Evolutionary conservation across 2,113 vertebrate species (phyloP), one percentile per base, ranked within the genome.

Genomic region (Aldabrachelys gigantea): DNA sequence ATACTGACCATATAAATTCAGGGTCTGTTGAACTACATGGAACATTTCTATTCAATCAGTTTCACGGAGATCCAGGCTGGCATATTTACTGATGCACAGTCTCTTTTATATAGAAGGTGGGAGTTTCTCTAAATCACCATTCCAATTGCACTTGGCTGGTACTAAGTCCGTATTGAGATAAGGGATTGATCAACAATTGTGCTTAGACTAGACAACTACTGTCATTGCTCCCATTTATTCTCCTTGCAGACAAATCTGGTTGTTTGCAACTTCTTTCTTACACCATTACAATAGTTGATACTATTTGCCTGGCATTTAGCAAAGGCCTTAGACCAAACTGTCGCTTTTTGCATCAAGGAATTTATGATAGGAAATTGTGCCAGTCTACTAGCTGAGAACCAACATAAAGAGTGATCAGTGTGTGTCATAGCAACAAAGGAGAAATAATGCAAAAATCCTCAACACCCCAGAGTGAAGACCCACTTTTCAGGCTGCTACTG

Each of bases 291-390:
- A 90, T 65, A 86, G 9, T 35, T 31, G 86, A n/a, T 49, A 59
- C 10, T 76, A 84, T 93, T 87, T 95, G 3, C 56, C 41, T 95
- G 84, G 65, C 72, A 53, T 91, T 96, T 95, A 93, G 50, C 35
- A 90, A 75, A 96, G 85, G 56, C 84, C 25, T 4, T 65, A 88
- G 38, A 84, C 38, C 35, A 84, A 38, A 56, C 44, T 91, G 50
- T 56, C 92, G 8, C 38, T 94, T 90, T 82, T 95, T 91, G 95
- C 49, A 91, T 82, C 41, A 87, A 89, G 47, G 65, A 88, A 93
- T 87, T 89, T 72, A 87, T 47, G 22, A 76, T 65, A 27, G 56
- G 50, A 85, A 19, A 57, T 85, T 93, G 94, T 95, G 31, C 50
- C 50, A 95, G 87, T 29, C 75, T 92, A 76, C 8, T 81, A 91